Evolutionary conservation across 2,888 invertebrate species (phyloP), one percentile per base, ranked within the genome.

Genomic region (Archips crataeganus): DNA sequence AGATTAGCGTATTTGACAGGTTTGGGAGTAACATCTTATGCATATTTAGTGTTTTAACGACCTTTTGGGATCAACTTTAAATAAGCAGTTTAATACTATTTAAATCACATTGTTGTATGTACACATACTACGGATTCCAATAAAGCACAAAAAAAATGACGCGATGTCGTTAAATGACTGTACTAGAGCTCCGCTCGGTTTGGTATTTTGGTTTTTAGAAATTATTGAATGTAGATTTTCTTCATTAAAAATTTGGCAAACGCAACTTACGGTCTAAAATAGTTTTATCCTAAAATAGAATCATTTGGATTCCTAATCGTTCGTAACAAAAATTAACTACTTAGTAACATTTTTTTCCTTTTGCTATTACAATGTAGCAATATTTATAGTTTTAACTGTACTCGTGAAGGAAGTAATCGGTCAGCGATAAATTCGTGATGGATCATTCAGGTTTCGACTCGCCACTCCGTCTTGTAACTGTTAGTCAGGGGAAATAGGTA

Each of bases 371-470:
- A n/a, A 49, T n/a, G 49, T 49, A 2, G n/a, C 6, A n/a, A 49
- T 3, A n/a, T 6, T 49, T 32, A 11, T 57, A 32, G 32, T 32
- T 57, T 57, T 57, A 57, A 57, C 57, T 32, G 32, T 57, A 4
- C 32, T n/a, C 9, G 57, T 11, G 57, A 57, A 63, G 59, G 59
- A 71, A 71, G 36, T 49, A 57, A 71, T 71, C 70, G 64, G 64
- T 71, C 64, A 65, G 47, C 47, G 64, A 34, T 60, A 59, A 47
- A 63, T 57, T 68, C 68, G 23, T 70, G 70, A 70, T 70, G 63
- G 63, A 70, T 70, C 63, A 57, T 54, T 57, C 54, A 34, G 54
- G 70, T 63, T 57, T 70, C 34, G 63, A 70, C 63, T 45, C 45
- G 57, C 45, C 11, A 32, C 57, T 57, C 57, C 57, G 32, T 57